Percentiles rank a stretch among this genome's conserved stretches.
These are phyloP conservation scores for Patagioenas fasciata DNA, from an alignment of 2,113 vertebrate genomes.

Conservation along the genomic window DNA sequence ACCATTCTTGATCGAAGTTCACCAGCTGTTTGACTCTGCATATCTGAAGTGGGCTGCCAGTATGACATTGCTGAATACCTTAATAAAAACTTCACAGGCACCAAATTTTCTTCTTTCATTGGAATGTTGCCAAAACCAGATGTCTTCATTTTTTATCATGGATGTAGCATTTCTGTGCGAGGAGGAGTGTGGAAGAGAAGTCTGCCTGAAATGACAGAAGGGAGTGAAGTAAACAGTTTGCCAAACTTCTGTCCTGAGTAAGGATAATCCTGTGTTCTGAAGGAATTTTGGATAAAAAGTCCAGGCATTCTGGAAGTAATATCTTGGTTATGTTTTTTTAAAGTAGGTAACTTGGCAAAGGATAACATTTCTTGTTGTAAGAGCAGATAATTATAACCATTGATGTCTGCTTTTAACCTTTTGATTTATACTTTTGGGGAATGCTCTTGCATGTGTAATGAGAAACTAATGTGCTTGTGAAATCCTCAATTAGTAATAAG, in stretches of 20 bases:
- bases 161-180: background rate
- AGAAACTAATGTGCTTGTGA: background rate
- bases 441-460: background rate
- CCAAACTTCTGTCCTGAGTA: background rate
- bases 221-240: slow-evolving; percentile 1
- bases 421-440: background rate
- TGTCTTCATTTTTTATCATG: background rate
- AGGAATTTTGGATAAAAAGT: slow-evolving; percentile 21
- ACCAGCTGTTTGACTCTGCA: background rate
- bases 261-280: background rate
- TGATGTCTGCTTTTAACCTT: slow-evolving; percentile 19
- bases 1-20: background rate
- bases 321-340: background rate
- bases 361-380: background rate
- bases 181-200: background rate
- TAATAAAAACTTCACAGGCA: background rate
- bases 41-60: background rate
- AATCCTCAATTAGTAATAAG: background rate
- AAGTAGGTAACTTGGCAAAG: background rate
- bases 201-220: background rate
- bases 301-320: background rate
- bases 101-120: background rate
- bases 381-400: background rate
- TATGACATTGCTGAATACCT: background rate
- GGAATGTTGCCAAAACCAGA: background rate